Evolutionary conservation across 2,113 vertebrate species (phyloP).

Genomic region (Scolopax mira): DNA sequence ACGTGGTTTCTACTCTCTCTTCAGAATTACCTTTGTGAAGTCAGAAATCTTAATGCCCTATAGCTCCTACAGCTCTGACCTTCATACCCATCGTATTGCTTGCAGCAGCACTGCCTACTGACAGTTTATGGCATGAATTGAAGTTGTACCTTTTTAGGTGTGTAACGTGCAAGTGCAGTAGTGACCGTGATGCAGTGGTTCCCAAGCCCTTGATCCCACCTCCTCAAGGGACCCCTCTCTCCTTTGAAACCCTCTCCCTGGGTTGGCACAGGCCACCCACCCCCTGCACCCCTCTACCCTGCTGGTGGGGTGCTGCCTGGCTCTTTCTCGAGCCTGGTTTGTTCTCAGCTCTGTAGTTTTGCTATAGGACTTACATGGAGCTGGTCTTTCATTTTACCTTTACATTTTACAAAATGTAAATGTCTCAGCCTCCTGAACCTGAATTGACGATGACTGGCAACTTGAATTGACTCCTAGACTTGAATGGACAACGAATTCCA

Average conservation of each 20-base stretch:
- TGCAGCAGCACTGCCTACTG: background rate
- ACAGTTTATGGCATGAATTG: no score
- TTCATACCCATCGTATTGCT: background rate
- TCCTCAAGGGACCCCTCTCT: background rate
- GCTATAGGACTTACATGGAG: background rate
- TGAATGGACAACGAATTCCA: background rate
- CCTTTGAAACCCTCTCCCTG: background rate
- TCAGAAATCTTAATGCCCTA: background rate
- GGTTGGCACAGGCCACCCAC: background rate
- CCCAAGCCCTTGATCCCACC: background rate
- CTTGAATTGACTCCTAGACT: background rate
- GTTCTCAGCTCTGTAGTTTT: background rate
- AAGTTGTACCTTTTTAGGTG: background rate
- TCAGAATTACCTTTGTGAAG: background rate
- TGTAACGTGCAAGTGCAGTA: background rate
- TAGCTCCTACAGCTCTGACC: background rate
- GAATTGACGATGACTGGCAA: no score
- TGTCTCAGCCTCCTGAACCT: background rate
- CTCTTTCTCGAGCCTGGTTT: background rate
- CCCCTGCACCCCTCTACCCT: background rate
- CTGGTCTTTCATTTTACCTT: background rate
- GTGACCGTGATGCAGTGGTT: fast-evolving
- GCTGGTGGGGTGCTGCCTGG: background rate
- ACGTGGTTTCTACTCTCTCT: background rate
- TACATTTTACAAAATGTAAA: no score